phyloP scores from a whole-genome alignment of 64 coral and sea anemone genomes.

The Cladopsammia gracilis region DNA sequence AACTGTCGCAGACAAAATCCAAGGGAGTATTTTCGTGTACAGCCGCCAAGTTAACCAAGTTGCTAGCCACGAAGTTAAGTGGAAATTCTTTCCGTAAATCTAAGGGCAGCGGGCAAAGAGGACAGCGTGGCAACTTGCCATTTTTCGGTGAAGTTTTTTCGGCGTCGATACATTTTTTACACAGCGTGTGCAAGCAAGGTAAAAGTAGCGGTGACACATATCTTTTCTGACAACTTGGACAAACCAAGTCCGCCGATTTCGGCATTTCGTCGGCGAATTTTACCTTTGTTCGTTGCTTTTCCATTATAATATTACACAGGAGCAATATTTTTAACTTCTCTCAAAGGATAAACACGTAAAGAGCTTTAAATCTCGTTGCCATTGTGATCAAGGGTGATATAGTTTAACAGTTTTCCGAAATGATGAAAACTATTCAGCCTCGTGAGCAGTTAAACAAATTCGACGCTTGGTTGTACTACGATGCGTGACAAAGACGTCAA shows the following conservation, averaged over 20 bases:
- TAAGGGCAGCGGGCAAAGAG: slow-evolving; percentile 19
- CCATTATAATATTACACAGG: background rate
- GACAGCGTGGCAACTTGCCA: slow-evolving; percentile 64
- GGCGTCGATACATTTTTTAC: slow-evolving; percentile 75
- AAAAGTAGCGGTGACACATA: slow-evolving; percentile 69
- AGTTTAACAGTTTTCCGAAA: background rate
- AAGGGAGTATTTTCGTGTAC: slow-evolving; percentile 21
- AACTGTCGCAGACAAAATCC: slow-evolving; percentile 65
- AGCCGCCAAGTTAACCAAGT: slow-evolving; percentile 68
- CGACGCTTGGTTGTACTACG: background rate
- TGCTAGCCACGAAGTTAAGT: slow-evolving; percentile 72
- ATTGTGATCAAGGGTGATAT: too few species aligned
- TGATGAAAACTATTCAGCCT: background rate
- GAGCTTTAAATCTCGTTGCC: background rate
- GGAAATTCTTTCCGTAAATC: slow-evolving; percentile 76
- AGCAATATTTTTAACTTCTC: too few species aligned
- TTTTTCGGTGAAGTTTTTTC: slow-evolving; percentile 53
- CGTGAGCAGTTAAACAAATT: background rate
- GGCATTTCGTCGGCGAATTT: slow-evolving; percentile 66
- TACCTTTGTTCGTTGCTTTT: slow-evolving; percentile 54
- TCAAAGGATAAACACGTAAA: background rate
- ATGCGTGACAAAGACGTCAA: slow-evolving; percentile 46
- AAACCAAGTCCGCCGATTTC: slow-evolving; percentile 18
- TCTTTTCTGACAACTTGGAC: slow-evolving; percentile 70
- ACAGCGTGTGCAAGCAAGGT: slow-evolving; percentile 73